Base-by-base conservation (phyloP, 2,113 vertebrate genomes). In the Tringa solitaria region DNA sequence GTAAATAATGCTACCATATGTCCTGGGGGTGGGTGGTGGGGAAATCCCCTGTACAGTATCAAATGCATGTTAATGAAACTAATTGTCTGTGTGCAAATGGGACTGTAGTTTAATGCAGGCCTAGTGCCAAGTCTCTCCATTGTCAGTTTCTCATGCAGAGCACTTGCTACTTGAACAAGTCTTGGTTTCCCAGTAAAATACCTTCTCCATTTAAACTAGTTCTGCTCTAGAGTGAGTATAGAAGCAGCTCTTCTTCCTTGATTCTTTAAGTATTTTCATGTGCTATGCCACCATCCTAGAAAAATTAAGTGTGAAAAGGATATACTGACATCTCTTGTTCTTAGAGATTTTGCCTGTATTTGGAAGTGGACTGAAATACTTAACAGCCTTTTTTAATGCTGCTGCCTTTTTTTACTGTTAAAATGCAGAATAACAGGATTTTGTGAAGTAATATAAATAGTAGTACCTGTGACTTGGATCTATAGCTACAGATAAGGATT, bases 1-100 rank as follows among this genome's bases (percentile, higher is more conserved):
- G 99, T 99, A 97, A 98, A 98, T 72, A 76, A 24, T 26, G 32
- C 77, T 89, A 24, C 59, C 6, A 0, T 56, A 14, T 37, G 28
- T 17, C 37, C 18, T 61, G 35, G 24, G 35, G 22, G 70, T 14
- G 17, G 2, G 22, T 4, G 11, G 10, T 17, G 14, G 16, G n/a
- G 15, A 13, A 79, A 57, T 65, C 33, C 63, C 61, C 59, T 14
- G 27, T 11, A 30, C 10, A 7, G 57, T 86, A 11, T 87, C 54
- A 48, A 43, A 53, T 91, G 22, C 53, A 3, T 21, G 6, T 23
- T 68, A 65, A 68, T 84, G 26, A 68, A 65, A 33, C 48, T 60
- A 33, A 32, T 53, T 32, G 24, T 33, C 30, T 45, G 1, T 14
- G 20, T 82, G 69, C 73, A 84, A 24, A 61, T 57, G 63, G 37